These are phyloP conservation scores for Pimpla rufipes DNA, from an alignment of 2,888 invertebrate species.

Conservation along the genomic window DNA sequence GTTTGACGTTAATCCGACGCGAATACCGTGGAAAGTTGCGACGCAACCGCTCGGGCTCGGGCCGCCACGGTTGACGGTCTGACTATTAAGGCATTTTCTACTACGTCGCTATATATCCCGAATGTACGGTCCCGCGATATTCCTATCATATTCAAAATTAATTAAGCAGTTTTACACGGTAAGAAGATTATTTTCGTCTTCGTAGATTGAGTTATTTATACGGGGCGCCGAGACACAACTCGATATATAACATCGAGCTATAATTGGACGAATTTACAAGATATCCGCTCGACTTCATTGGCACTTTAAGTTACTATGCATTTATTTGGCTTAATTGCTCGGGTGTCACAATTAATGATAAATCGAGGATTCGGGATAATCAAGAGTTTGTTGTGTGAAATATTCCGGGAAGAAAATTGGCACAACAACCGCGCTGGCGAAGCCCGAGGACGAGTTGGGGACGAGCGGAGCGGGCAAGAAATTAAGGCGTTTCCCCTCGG, in stretches of 20 bases:
- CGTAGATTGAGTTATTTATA: neutral
- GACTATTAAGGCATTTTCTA: conserved; percentile 54
- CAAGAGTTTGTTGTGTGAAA: neutral
- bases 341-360: neutral
- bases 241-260: neutral
- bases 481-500: conserved; percentile 67
- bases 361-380: neutral
- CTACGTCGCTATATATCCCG: conserved; percentile 13
- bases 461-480: conserved; percentile 54
- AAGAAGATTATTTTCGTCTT: neutral
- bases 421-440: neutral
- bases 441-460: neutral
- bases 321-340: neutral
- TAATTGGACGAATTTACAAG: neutral
- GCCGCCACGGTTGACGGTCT: conserved; percentile 31
- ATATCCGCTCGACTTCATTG: neutral
- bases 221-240: neutral
- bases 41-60: conserved; percentile 29
- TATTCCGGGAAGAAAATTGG: conserved; percentile 1
- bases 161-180: neutral
- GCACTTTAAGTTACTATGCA: neutral
- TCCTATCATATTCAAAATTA: conserved; percentile 40
- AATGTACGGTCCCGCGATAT: conserved; percentile 45
- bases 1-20: conserved; percentile 74
- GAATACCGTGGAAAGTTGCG: conserved; percentile 60